Percentiles rank a stretch among this genome's conserved stretches.
phyloP scores from a whole-genome alignment of 92 coral and sea anemone species.

The Chrysogorgia sp. region DNA sequence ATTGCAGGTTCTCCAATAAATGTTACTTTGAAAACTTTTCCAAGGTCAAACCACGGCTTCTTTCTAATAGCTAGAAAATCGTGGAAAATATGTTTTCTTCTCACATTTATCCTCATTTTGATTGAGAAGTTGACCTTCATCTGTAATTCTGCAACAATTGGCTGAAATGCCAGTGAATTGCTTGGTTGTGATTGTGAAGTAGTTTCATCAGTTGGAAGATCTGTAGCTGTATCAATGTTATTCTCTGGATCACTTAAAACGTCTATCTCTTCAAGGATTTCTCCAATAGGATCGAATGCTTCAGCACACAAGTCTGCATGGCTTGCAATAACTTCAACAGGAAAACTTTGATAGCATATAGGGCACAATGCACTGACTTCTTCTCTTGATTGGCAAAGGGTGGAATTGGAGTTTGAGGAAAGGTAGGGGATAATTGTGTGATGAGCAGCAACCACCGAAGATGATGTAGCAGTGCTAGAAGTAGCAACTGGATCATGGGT shows the following conservation, averaged over 20 bases:
- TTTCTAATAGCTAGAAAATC: constrained; percentile 61
- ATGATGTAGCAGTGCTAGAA: too few relatives aligned
- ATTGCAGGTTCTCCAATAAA: constrained; percentile 70
- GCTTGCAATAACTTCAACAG: constrained; percentile 10
- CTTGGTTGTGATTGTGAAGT: too few relatives aligned
- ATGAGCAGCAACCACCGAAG: too few relatives aligned
- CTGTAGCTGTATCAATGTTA: background rate
- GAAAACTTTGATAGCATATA: constrained; percentile 1
- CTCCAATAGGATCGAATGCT: constrained; percentile 12
- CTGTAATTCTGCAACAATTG: constrained; percentile 3
- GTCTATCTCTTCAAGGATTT: background rate
- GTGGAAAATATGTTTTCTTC: constrained; percentile 55
- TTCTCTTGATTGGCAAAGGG: background rate
- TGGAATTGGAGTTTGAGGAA: constrained; percentile 1
- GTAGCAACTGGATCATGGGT: too few relatives aligned
- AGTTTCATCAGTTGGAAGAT: constrained; percentile 1
- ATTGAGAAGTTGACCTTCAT: background rate
- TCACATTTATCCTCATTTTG: constrained; percentile 49
- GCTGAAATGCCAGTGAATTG: constrained; percentile 9
- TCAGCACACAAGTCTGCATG: constrained; percentile 23
- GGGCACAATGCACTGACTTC: constrained; percentile 22
- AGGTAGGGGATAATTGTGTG: constrained; percentile 9
- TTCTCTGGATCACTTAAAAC: background rate
- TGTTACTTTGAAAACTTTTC: constrained; percentile 59
- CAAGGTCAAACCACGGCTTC: constrained; percentile 70